A percentile compares a stretch with the other conserved stretches of the same genome.
phyloP scores from a whole-genome alignment of 2,888 invertebrate species.

The Octodonta nipae region DNA sequence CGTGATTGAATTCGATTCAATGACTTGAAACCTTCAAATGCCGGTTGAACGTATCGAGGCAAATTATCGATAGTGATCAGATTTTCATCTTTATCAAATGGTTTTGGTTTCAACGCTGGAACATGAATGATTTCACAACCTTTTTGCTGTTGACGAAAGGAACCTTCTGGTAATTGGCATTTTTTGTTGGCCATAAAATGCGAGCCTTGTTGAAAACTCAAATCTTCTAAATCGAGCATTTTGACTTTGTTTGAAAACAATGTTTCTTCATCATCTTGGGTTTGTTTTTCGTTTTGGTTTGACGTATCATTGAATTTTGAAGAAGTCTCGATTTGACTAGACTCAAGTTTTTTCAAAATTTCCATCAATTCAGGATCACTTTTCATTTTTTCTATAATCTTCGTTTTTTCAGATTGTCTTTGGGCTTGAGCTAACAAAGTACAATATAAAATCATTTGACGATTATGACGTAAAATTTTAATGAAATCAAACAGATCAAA shows the following conservation, averaged over 20 bases:
- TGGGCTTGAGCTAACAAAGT: constrained; percentile 91
- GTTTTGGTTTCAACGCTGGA: constrained; percentile 90
- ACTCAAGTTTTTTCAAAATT: constrained; percentile 78
- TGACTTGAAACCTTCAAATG: constrained; percentile 92
- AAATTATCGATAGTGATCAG: constrained; percentile 76
- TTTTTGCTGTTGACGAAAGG: constrained; percentile 89
- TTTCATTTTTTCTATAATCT: constrained; percentile 83
- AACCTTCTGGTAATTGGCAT: constrained; percentile 93
- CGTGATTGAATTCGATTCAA: constrained; percentile 92
- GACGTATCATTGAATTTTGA: constrained; percentile 36
- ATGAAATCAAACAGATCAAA: constrained; percentile 97
- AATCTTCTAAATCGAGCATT: constrained; percentile 80
- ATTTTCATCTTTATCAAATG: constrained; percentile 79
- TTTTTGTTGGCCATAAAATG: constrained; percentile 99
- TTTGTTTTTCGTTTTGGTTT: constrained; percentile 29
- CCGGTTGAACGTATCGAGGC: constrained; percentile 93
- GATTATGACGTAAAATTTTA: constrained; percentile 76
- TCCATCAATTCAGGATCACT: constrained; percentile 65
- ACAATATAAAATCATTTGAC: constrained; percentile 86
- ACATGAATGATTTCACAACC: constrained; percentile 99
- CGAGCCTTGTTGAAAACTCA: constrained; percentile 80
- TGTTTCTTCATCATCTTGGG: constrained; percentile 31
- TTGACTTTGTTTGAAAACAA: constrained; percentile 58
- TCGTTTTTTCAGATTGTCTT: constrained; percentile 76
- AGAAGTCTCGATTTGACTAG: constrained; percentile 72